Percentiles rank a stretch among this genome's conserved stretches.
phyloP scores from a whole-genome alignment of 2,888 invertebrate genomes.

The Spilarctia lutea region DNA sequence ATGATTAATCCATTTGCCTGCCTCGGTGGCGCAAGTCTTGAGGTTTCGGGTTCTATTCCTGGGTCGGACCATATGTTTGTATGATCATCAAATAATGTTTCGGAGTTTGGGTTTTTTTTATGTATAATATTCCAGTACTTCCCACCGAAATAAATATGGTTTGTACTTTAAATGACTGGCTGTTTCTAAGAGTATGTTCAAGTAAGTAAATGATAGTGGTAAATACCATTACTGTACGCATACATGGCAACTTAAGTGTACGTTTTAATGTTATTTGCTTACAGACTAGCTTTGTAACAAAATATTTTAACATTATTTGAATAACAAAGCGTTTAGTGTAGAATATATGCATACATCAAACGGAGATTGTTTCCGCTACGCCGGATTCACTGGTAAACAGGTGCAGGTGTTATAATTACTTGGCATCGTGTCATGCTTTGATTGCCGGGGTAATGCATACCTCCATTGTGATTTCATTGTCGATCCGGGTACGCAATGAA shows the following conservation, averaged over 20 bases:
- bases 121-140: too few relatives aligned
- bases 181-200: neutral
- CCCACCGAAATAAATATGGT: too few relatives aligned
- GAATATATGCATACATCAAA: slow-evolving; percentile 44
- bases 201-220: neutral
- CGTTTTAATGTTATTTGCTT: neutral
- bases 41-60: too few relatives aligned
- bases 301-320: slow-evolving; percentile 32
- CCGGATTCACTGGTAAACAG: slow-evolving; percentile 31
- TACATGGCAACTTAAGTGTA: neutral
- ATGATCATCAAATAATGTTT: too few relatives aligned
- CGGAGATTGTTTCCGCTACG: slow-evolving; percentile 48
- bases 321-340: slow-evolving; percentile 34
- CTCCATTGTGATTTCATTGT: slow-evolving; percentile 33
- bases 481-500: slow-evolving; percentile 11
- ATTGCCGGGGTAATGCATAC: slow-evolving; percentile 42
- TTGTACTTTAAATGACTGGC: too few relatives aligned
- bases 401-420: slow-evolving; percentile 54
- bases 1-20: neutral
- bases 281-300: slow-evolving; percentile 7
- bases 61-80: too few relatives aligned
- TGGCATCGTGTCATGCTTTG: slow-evolving; percentile 45
- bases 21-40: too few relatives aligned
- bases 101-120: too few relatives aligned
- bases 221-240: neutral